Evolutionary conservation across 1,140 invertebrate genomes (phyloP), one percentile per base, ranked within the genome.

Genomic region (Myzus persicae): DNA sequence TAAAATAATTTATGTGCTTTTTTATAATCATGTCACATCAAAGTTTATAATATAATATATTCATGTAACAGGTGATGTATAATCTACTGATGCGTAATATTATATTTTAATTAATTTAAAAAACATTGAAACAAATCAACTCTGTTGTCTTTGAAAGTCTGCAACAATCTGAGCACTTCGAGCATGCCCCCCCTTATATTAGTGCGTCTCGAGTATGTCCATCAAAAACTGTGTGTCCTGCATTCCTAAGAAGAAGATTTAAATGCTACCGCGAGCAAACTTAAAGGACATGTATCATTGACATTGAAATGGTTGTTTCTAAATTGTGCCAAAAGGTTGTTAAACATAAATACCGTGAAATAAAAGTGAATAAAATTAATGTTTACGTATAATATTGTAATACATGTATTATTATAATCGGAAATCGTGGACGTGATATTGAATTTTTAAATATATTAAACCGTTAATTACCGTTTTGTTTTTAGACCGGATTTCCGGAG

Each of bases 401-500:
- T n/a, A 76, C 5, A 14, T 18, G 36, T 46, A 38, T 7, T 48
- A 9, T 46, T 36, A 22, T 9, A 40, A 46, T 88, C 24, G 40
- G 9, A 11, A 48, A n/a, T n/a, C 11, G 36, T 89, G 24, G 24
- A 51, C n/a, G 44, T 36, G n/a, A 88, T 89, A 51, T 89, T 1
- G 88, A 88, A 26, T 51, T 38, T 88, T 85, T 44, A 38, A 81
- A 81, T 4, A 82, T 46, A 87, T 40, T 38, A 89, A 89, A 89
- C 24, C 36, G 36, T 89, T 89, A 89, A 89, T 89, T 89, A 51
- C 20, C 46, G 87, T 48, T 40, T 54, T 14, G n/a, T 40, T 89
- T 89, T 40, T 54, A 2, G 48, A 89, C 88, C 88, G 88, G 88
- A 89, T 89, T 89, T 89, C 88, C 88, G 88, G 88, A 54, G 48